Evolutionary conservation across 1,140 invertebrate genomes (phyloP).

Genomic region (Oreohelix idahoensis): DNA sequence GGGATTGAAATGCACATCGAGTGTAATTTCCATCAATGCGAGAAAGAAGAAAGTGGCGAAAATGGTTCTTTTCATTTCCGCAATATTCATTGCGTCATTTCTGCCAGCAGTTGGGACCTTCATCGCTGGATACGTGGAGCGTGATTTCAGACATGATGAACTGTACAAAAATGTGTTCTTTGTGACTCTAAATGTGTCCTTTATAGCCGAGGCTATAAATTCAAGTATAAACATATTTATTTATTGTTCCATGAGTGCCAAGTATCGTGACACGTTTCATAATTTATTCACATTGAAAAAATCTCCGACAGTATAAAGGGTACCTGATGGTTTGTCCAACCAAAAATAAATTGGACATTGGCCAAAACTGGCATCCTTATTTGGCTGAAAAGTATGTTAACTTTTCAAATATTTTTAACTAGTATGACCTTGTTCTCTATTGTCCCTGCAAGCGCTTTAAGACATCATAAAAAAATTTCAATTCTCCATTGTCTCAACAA

Average conservation of each 20-base stretch:
- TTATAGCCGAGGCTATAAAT: constrained; percentile 2
- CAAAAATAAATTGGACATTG: too few species aligned
- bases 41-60: background rate
- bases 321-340: too few species aligned
- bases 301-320: too few species aligned
- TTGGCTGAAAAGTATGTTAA: too few species aligned
- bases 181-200: background rate
- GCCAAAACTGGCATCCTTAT: too few species aligned
- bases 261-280: constrained; percentile 3
- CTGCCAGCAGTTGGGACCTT: background rate
- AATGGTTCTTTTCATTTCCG: constrained; percentile 11
- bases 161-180: background rate
- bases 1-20: too few species aligned
- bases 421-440: too few species aligned
- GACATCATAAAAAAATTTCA: too few species aligned
- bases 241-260: background rate
- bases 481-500: too few species aligned
- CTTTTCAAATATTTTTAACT: too few species aligned
- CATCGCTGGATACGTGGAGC: background rate
- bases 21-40: background rate
- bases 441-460: too few species aligned
- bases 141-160: background rate
- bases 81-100: constrained; percentile 5
- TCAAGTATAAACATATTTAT: constrained; percentile 16
- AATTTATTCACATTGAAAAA: too few species aligned